phyloP scores from a whole-genome alignment of 2,888 invertebrate species.

The Troides helena region DNA sequence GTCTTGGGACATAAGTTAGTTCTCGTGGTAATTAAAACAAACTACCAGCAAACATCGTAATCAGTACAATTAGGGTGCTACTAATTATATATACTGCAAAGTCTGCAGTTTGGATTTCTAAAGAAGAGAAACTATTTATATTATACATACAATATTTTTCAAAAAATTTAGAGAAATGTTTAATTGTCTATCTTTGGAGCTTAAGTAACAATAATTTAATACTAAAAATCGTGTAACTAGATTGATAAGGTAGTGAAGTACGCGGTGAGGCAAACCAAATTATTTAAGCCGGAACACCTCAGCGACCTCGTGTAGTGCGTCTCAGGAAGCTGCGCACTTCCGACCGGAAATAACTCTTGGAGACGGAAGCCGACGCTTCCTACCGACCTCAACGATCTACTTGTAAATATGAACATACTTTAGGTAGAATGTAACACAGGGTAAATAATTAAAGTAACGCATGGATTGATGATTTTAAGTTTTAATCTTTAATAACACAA shows the following conservation, averaged over 20 bases:
- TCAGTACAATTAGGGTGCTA: no score
- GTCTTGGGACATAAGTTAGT: no score
- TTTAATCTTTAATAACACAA: no score
- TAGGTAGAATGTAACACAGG: not conserved
- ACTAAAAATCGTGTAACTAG: not conserved
- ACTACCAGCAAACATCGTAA: no score
- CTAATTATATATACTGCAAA: no score
- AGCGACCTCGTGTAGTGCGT: slow-evolving; percentile 51
- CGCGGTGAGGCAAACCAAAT: slow-evolving; percentile 22
- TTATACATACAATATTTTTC: no score
- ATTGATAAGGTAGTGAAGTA: slow-evolving; percentile 19
- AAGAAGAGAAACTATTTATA: no score
- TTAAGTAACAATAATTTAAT: not conserved
- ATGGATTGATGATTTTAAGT: no score
- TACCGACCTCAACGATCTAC: slow-evolving; percentile 39
- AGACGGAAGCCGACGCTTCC: slow-evolving; percentile 61
- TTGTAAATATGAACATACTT: slow-evolving; percentile 7
- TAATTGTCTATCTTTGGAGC: no score
- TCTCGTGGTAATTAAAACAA: no score
- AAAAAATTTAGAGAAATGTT: no score
- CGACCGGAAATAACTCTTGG: slow-evolving; percentile 61
- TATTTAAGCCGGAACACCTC: slow-evolving; percentile 40
- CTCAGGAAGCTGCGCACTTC: slow-evolving; percentile 64
- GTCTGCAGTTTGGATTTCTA: no score
- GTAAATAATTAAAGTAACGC: not conserved